Conservation (phyloP, 2,797 vertebrate genomes). For the Onychomys torridus region DNA sequence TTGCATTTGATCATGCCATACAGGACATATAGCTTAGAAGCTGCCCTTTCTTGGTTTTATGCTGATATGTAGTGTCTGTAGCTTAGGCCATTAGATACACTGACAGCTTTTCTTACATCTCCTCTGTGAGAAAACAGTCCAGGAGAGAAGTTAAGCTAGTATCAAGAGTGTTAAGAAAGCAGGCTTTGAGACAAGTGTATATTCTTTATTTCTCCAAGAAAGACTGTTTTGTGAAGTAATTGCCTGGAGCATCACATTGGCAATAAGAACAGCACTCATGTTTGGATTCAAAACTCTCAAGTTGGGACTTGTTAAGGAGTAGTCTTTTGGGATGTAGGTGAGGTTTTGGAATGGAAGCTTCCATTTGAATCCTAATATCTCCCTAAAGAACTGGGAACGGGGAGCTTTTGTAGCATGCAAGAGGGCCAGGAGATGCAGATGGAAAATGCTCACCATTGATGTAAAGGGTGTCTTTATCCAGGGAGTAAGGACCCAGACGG, state of each 20-base stretch:
- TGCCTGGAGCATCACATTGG: fast-evolving
- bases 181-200: neutral
- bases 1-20: neutral
- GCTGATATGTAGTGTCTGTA: neutral
- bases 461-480: conserved; percentile 86
- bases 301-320: neutral
- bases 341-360: neutral
- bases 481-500: conserved; percentile 82
- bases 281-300: neutral
- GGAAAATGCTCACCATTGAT: conserved; percentile 81
- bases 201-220: neutral
- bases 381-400: neutral
- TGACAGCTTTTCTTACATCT: neutral
- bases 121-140: neutral
- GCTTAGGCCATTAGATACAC: neutral
- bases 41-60: neutral
- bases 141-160: neutral
- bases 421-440: neutral
- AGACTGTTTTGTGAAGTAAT: neutral
- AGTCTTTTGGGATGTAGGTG: neutral
- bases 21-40: neutral
- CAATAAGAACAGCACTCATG: neutral
- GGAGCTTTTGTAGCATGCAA: neutral
- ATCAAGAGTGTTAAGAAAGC: neutral
- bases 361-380: neutral